Evolutionary conservation across 2,888 invertebrate genomes (phyloP), one percentile per base, ranked within the genome.

Genomic region (Piscicola geometra): DNA sequence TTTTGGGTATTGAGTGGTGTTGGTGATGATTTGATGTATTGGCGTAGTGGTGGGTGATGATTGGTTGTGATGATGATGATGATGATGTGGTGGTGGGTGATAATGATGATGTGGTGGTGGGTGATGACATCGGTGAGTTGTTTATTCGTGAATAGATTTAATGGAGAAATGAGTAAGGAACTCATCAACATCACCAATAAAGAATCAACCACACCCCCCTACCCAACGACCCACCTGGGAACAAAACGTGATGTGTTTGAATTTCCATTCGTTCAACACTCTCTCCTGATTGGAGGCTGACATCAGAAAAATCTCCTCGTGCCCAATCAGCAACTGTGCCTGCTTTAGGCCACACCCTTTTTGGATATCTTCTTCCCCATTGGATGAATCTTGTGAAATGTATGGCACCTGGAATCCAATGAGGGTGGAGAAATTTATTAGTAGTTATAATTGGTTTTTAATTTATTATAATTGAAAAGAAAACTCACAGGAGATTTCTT

Each of bases 241-340:
- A 81, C 94, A 94, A 80, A 91, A 92, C 0, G 92, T 91, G 18
- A 97, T 91, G 82, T 96, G 94, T 82, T 90, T 91, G 82, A 96
- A 91, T 67, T 91, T 91, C 79, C 94, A 91, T 82, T 93, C 92
- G 30, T 64, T 73, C n/a, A 73, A 25, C 47, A 56, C n/a, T 9
- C 52, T 52, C 18, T 60, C 25, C 9, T 73, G 64, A 25, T 73
- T 35, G 28, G 18, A 9, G 15, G 25, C 25, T 5, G 73, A 32
- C 36, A 64, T 18, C 33, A 73, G 18, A 3, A 32, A 47, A 28
- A 71, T 33, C 9, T 71, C 71, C 1, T 71, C 71, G 30, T 71
- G 71, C 0, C 71, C 71, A 52, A 71, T 52, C 21, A 52, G 50
- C 47, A 71, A 32, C 30, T 50, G 71, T 3, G 25, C 25, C 60